Percentiles rank a stretch among this genome's conserved stretches.
Conservation (phyloP, 1,140 invertebrate genomes). For the Orchestia grillus region DNA sequence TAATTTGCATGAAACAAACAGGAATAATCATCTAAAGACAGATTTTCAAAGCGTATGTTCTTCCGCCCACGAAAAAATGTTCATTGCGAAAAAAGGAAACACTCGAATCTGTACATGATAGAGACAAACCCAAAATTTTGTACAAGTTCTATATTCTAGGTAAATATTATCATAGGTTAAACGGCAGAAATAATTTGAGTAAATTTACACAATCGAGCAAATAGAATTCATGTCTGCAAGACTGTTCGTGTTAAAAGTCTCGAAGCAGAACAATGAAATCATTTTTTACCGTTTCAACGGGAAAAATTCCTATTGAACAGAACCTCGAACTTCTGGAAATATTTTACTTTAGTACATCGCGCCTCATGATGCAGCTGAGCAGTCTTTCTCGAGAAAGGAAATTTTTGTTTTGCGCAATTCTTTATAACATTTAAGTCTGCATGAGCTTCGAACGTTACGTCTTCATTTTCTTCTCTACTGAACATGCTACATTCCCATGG, state of each 20-base stretch:
- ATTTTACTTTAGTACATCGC: neutral
- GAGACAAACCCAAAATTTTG: neutral
- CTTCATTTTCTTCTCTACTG: neutral
- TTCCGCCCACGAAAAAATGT: neutral
- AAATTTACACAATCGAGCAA: neutral
- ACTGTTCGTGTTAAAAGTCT: neutral
- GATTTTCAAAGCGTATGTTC: neutral
- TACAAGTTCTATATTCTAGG: neutral
- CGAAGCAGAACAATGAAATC: neutral
- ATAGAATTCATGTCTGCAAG: neutral
- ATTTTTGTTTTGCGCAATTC: neutral
- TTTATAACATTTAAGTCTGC: neutral
- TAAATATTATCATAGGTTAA: too few relatives aligned
- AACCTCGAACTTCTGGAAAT: neutral
- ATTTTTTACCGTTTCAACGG: neutral
- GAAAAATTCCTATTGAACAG: neutral
- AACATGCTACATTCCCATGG: conserved; percentile 17
- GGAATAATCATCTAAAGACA: neutral
- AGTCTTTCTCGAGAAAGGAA: neutral
- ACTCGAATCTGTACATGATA: neutral
- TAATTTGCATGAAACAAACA: neutral
- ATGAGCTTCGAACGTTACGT: neutral
- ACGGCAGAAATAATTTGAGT: neutral
- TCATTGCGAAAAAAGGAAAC: neutral
- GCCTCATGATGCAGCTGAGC: neutral